A percentile compares a stretch with the other conserved stretches of the same genome.
Evolutionary conservation across 2,797 vertebrate genomes (phyloP).

Genomic region (Bovichtus variegatus): DNA sequence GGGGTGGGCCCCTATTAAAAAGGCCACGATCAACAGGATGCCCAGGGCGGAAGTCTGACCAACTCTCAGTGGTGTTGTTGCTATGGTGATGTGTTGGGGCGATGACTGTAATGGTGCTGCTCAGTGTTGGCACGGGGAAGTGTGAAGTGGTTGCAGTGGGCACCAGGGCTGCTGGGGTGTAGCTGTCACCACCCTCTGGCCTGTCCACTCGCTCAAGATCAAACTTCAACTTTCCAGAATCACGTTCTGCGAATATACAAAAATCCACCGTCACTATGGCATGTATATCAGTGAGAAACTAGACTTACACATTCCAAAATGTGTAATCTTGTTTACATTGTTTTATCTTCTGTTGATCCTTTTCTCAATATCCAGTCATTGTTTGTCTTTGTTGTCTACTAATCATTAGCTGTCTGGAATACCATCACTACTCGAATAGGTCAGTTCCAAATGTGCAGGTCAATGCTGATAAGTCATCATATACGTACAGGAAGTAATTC

Average conservation of each 20-base stretch:
- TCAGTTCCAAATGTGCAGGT: neutral
- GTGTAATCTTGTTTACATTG: neutral
- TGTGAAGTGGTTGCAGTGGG: slow-evolving; percentile 89
- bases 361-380: neutral
- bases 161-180: slow-evolving; percentile 87
- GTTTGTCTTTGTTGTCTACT: neutral
- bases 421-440: neutral
- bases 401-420: neutral
- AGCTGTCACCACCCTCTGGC: slow-evolving; percentile 89
- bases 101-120: slow-evolving; percentile 97
- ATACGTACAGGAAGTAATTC: neutral
- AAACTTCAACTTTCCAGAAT: slow-evolving; percentile 92
- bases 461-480: neutral
- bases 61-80: slow-evolving; percentile 96
- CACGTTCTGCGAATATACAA: slow-evolving; percentile 87
- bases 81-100: slow-evolving; percentile 94
- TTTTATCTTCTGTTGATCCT: neutral
- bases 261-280: neutral
- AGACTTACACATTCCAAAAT: neutral
- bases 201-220: slow-evolving; percentile 92
- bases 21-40: slow-evolving; percentile 91
- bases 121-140: slow-evolving; percentile 94
- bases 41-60: slow-evolving; percentile 94
- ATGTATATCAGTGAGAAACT: neutral
- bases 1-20: slow-evolving; percentile 89